A percentile compares a stretch with the other conserved stretches of the same genome.
Evolutionary conservation across 2,113 vertebrate genomes (phyloP).

Genomic region (Phyllopteryx taeniolatus): DNA sequence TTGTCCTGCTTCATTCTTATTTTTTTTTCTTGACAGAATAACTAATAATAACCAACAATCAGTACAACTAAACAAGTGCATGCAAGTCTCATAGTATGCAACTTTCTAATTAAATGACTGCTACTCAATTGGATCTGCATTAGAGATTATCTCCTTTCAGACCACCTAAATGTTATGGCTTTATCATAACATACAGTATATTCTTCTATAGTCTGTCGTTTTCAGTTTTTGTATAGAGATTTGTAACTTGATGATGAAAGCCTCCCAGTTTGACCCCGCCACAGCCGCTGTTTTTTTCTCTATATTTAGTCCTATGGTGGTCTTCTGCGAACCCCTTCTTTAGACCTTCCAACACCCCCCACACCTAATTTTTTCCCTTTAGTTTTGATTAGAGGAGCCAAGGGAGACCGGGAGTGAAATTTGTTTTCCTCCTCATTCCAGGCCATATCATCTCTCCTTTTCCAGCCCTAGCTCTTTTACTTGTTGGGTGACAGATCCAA

Average conservation of each 20-base stretch:
- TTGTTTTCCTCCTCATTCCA: conserved; percentile 54
- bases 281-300: neutral
- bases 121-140: too few relatives aligned
- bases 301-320: neutral
- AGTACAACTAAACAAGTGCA: too few relatives aligned
- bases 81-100: too few relatives aligned
- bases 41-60: too few relatives aligned
- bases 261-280: too few relatives aligned
- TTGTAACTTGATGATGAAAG: too few relatives aligned
- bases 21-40: too few relatives aligned
- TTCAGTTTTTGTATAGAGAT: too few relatives aligned
- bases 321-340: neutral
- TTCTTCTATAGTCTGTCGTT: too few relatives aligned
- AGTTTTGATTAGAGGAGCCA: conserved; percentile 41
- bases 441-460: conserved; percentile 37
- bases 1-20: too few relatives aligned
- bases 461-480: conserved; percentile 52
- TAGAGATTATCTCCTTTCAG: too few relatives aligned
- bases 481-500: conserved; percentile 61
- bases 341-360: neutral
- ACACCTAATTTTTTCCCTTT: conserved; percentile 19
- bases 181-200: neutral
- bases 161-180: neutral
- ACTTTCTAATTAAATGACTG: too few relatives aligned
- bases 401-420: conserved; percentile 44